A percentile compares a stretch with the other conserved stretches of the same genome.
phyloP scores from a whole-genome alignment of 1,140 invertebrate genomes.

The Euglossa dilemma region DNA sequence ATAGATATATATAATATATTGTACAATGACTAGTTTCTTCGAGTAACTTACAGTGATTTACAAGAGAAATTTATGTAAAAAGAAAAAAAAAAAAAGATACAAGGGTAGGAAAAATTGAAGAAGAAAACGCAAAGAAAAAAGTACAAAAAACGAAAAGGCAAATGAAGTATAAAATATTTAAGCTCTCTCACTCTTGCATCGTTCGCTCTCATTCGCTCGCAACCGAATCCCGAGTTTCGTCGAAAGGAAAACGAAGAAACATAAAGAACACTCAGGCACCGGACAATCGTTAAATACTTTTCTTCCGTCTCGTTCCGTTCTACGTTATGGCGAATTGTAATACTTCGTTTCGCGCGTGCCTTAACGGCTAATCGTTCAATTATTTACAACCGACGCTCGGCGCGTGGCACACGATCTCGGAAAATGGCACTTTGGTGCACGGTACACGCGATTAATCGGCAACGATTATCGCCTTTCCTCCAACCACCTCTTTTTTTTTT shows the following conservation, averaged over 20 bases:
- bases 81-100: conserved; percentile 45
- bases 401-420: conserved; percentile 27
- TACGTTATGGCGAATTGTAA: conserved; percentile 41
- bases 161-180: conserved; percentile 48
- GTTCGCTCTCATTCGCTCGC: neutral
- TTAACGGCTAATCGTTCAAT: conserved; percentile 29
- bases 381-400: conserved; percentile 47
- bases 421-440: conserved; percentile 73
- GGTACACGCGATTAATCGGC: neutral
- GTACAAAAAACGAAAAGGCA: conserved; percentile 61
- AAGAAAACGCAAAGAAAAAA: conserved; percentile 40
- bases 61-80: neutral
- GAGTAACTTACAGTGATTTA: conserved; percentile 73
- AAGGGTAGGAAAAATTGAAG: no score
- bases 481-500: neutral
- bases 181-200: conserved; percentile 1
- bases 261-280: neutral
- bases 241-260: conserved; percentile 39
- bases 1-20: conserved; percentile 53
- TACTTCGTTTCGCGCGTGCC: conserved; percentile 49
- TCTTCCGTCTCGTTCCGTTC: neutral
- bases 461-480: no score
- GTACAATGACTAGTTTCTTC: conserved; percentile 77
- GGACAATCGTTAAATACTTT: conserved; percentile 37
- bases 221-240: neutral